These are phyloP conservation scores for Ascaphus truei DNA, from an alignment of 2,113 vertebrate genomes.

Conservation along the genomic window DNA sequence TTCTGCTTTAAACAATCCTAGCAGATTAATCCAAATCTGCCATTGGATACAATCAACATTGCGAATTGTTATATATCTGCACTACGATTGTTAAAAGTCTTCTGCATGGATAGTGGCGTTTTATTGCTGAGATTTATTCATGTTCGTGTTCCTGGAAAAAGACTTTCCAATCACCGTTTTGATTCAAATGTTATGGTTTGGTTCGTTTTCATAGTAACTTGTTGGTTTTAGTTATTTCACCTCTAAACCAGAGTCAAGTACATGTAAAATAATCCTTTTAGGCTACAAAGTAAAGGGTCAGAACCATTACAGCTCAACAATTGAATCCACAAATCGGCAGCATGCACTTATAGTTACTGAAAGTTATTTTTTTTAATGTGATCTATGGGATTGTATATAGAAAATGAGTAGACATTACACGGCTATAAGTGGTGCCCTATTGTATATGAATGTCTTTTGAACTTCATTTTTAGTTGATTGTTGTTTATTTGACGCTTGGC, in stretches of 20 bases:
- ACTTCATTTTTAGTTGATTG: background rate
- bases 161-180: background rate
- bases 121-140: conserved; percentile 11
- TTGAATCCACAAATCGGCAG: background rate
- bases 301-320: background rate
- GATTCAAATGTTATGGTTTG: background rate
- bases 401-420: conserved; percentile 40
- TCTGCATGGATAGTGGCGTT: no score
- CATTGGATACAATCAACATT: no score
- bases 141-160: background rate
- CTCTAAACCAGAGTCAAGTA: no score
- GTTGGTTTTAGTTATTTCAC: no score
- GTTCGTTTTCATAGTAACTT: background rate
- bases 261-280: background rate
- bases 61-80: no score
- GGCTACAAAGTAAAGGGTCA: background rate
- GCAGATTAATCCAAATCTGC: no score
- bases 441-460: conserved; percentile 42
- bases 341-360: background rate
- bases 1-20: no score
- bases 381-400: conserved; percentile 47
- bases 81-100: no score
- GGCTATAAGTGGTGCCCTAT: conserved; percentile 40
- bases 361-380: no score
- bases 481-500: conserved; percentile 44